Evolutionary conservation across 2,113 vertebrate genomes (phyloP), one percentile per base, ranked within the genome.

Genomic region (Carassius carassius): DNA sequence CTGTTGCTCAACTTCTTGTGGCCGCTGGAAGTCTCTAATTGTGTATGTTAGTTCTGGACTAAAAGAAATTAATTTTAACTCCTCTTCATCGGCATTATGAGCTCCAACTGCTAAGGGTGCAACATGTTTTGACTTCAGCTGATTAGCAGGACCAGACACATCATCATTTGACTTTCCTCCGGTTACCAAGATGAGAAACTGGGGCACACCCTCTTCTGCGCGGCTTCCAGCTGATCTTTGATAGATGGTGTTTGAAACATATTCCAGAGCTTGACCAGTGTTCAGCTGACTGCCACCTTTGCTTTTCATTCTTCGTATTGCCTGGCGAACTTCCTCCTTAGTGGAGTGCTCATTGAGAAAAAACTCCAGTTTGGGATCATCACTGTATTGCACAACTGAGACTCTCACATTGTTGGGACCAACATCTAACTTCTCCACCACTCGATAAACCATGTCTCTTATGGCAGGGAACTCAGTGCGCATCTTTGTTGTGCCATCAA

Each of bases 321-420:
- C 96, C 0, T 83, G 93, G 81, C 90, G 94, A 9, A 98, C 94
- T 65, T 99, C 98, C 0, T 96, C 95, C 89, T 96, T 97, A 65
- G 95, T 97, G 78, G 96, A 95, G 87, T 95, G 89, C 9, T 94
- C 92, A 0, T 99, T 99, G 23, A 99, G 93, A 60, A 91, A 92
- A 83, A 99, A 99, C 83, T 98, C 98, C 75, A 92, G 85, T 0
- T 86, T 94, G 16, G 96, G 88, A 0, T 96, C 94, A 10, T 98
- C 96, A 0, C 97, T 97, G 93, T 98, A 99, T 90, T 99, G 98
- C 58, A 99, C 95, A 75, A 99, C 96, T 0, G 97, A 95, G 70
- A 99, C 87, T 84, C 98, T 82, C 21, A 97, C 97, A 17, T 90
- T 93, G 78, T 99, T 95, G 0, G 96, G 87, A 85, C 96, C 96